Evolutionary conservation across 64 coral and sea anemone genomes (phyloP).

Genomic region (Dendronephthya gigantea): DNA sequence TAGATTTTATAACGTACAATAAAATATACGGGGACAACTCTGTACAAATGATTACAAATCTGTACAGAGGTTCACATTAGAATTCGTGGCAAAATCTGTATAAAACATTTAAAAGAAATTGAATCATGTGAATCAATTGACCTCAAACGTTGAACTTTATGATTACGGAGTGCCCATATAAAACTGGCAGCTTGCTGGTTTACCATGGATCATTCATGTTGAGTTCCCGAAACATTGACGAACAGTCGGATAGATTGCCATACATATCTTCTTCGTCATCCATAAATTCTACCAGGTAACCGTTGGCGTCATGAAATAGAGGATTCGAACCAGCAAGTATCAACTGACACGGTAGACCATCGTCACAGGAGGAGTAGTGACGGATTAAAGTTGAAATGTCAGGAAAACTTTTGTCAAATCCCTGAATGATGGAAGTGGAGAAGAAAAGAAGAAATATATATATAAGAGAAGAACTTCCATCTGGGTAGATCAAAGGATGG

Average conservation of each 20-base stretch:
- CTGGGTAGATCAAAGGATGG: too few species aligned
- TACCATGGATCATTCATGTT: slow-evolving; percentile 3
- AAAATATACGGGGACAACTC: too few species aligned
- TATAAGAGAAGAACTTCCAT: too few species aligned
- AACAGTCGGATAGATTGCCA: not conserved
- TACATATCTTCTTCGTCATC: not conserved
- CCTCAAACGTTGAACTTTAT: too few species aligned
- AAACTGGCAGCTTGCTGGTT: not conserved
- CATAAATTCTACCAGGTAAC: slow-evolving; percentile 7
- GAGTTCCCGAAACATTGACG: not conserved
- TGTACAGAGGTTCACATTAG: too few species aligned
- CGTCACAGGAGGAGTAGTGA: slow-evolving; percentile 49
- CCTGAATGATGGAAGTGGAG: slow-evolving; percentile 18
- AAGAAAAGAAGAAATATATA: not conserved
- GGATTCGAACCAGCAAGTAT: slow-evolving; percentile 61
- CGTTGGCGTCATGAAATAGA: slow-evolving; percentile 46
- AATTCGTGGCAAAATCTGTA: too few species aligned
- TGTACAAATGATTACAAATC: too few species aligned
- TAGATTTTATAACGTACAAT: too few species aligned
- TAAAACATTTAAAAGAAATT: too few species aligned
- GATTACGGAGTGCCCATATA: too few species aligned
- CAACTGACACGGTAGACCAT: slow-evolving; percentile 60
- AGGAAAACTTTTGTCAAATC: slow-evolving; percentile 47
- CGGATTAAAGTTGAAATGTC: slow-evolving; percentile 58
- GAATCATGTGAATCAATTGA: too few species aligned